These are phyloP conservation scores for Pipistrellus pygmaeus DNA, from an alignment of 2,797 vertebrate species.

Conservation along the genomic window DNA sequence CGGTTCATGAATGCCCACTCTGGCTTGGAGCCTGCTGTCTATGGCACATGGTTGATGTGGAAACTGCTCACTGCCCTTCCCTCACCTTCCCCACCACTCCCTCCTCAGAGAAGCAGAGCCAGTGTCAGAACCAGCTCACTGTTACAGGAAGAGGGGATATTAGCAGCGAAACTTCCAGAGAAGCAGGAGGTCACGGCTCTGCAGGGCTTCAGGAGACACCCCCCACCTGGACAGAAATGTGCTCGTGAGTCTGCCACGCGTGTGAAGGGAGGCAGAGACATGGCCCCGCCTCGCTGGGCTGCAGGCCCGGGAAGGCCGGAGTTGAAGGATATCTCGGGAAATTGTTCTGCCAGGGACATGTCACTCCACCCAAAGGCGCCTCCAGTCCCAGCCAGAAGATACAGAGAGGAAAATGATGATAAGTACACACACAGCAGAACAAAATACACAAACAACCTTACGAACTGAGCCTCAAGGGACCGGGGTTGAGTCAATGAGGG, in stretches of 20 bases:
- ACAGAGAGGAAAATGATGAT: not conserved
- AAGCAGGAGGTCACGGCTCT: not conserved
- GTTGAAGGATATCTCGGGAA: not conserved
- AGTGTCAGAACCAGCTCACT: not conserved
- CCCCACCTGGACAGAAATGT: not conserved
- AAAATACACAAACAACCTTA: not conserved
- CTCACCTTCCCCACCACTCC: not conserved
- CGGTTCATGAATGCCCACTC: conserved; percentile 6
- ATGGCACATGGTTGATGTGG: not conserved
- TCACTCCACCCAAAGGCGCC: not conserved
- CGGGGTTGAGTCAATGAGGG: not conserved
- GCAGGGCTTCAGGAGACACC: not conserved
- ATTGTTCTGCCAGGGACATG: not conserved
- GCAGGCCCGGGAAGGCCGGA: not conserved
- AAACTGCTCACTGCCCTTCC: not conserved
- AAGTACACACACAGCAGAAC: not conserved
- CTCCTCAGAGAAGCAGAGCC: not conserved
- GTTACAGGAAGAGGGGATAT: not conserved
- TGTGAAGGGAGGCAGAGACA: not conserved
- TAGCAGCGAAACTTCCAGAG: not conserved
- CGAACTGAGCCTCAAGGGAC: not conserved
- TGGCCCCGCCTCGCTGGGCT: not conserved
- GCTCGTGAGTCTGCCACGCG: not conserved
- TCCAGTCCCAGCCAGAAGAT: not conserved
- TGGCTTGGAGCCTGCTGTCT: conserved; percentile 53